Conservation (phyloP, 2,888 invertebrate genomes). For the Dastarcus helophoroides region DNA sequence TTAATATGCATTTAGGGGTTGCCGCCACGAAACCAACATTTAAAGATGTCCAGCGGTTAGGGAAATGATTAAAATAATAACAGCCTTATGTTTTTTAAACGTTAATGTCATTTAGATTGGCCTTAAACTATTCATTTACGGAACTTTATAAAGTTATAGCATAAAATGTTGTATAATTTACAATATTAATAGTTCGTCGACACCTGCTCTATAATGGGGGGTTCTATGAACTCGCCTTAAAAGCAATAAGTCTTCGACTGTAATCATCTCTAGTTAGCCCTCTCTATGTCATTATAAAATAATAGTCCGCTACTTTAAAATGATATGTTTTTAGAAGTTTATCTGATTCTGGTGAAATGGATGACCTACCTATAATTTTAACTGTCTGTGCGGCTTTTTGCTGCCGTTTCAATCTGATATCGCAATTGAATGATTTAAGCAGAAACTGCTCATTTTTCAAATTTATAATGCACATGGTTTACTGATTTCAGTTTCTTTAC, state of each 20-base stretch:
- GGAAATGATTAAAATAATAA: not conserved
- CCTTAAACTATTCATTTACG: slow-evolving; percentile 3
- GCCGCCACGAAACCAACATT: too few relatives aligned
- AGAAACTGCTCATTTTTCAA: too few relatives aligned
- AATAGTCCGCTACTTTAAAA: slow-evolving; percentile 12
- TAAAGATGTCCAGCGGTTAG: too few relatives aligned
- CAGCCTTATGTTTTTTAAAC: not conserved
- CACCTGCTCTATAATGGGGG: slow-evolving; percentile 3
- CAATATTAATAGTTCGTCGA: not conserved
- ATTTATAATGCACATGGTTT: too few relatives aligned
- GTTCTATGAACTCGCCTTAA: slow-evolving; percentile 2
- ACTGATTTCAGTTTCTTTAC: too few relatives aligned
- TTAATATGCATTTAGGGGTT: too few relatives aligned
- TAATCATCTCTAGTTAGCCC: not conserved
- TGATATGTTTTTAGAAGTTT: slow-evolving; percentile 10
- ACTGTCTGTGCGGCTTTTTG: not conserved
- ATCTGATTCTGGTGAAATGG: slow-evolving; percentile 7
- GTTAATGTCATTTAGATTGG: slow-evolving; percentile 2
- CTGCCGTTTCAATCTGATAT: too few relatives aligned
- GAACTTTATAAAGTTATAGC: slow-evolving; percentile 1
- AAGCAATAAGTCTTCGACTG: not conserved
- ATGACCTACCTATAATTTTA: not conserved
- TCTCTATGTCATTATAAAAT: slow-evolving; percentile 11
- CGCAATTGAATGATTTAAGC: too few relatives aligned
- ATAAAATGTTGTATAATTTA: slow-evolving; percentile 3